Conservation (phyloP, 37 sponge, comb jelly and placozoan genomes). For the Theonella swinhoei region DNA sequence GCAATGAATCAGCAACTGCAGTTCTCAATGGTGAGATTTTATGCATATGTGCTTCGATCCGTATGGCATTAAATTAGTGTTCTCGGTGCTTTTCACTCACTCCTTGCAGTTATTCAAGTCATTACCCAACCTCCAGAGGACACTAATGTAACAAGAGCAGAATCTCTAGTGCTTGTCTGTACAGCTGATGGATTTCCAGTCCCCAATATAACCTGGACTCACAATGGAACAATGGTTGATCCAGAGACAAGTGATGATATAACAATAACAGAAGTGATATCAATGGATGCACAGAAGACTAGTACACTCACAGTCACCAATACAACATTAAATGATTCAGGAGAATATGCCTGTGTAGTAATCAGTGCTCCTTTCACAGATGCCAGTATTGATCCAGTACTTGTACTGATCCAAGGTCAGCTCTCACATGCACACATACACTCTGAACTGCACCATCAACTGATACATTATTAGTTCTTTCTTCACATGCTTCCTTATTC, state of each 20-base stretch:
- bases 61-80: background rate
- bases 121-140: conserved; percentile 10
- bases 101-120: conserved; percentile 45
- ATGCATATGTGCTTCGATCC: background rate
- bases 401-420: conserved; percentile 58
- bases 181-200: conserved; percentile 40
- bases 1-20: conserved; percentile 10
- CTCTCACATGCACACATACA: too few relatives aligned
- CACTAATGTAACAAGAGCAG: conserved; percentile 8
- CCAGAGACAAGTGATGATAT: background rate
- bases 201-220: conserved; percentile 48
- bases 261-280: background rate
- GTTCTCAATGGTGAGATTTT: conserved; percentile 19
- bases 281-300: too few relatives aligned
- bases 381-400: conserved; percentile 5
- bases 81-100: background rate
- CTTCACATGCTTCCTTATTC: too few relatives aligned
- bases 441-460: too few relatives aligned
- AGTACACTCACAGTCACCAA: conserved; percentile 38
- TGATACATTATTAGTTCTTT: too few relatives aligned
- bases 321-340: conserved; percentile 52
- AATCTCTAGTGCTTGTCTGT: conserved; percentile 24
- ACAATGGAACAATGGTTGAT: conserved; percentile 41
- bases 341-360: conserved; percentile 42
- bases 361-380: background rate